Percentiles rank a stretch among this genome's conserved stretches.
These are phyloP conservation scores for Varecia variegata DNA, from an alignment of 2,797 vertebrate genomes.

Conservation along the genomic window DNA sequence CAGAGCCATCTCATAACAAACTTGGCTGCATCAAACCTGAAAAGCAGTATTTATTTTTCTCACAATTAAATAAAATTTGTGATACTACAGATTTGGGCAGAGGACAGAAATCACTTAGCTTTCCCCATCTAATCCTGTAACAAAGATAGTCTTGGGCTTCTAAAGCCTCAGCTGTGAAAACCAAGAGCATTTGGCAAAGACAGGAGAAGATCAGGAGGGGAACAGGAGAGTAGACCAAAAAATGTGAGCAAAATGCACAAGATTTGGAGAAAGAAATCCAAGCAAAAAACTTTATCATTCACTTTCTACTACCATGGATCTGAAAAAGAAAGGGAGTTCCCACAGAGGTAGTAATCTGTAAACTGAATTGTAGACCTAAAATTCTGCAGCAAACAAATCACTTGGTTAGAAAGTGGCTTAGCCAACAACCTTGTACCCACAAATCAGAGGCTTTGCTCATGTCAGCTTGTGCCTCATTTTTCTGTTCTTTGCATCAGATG, in stretches of 20 bases:
- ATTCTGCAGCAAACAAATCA: background rate
- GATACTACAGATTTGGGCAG: background rate
- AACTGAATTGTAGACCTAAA: background rate
- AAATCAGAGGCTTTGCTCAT: background rate
- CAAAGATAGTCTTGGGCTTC: background rate
- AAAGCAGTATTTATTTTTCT: slow-evolving; percentile 51
- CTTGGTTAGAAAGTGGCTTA: background rate
- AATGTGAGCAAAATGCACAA: background rate
- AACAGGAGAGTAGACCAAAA: background rate
- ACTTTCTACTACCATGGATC: background rate
- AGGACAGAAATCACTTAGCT: background rate
- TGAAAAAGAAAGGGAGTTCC: background rate
- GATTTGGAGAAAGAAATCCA: background rate
- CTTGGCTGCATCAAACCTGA: slow-evolving; percentile 93
- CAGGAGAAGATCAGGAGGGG: background rate
- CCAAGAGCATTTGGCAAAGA: background rate
- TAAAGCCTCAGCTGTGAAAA: background rate
- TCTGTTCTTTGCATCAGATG: background rate
- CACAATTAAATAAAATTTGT: background rate
- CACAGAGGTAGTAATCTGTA: background rate
- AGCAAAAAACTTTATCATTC: background rate
- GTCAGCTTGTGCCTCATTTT: background rate
- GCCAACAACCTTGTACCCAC: background rate
- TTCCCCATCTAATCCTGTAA: background rate
- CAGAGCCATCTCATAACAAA: slow-evolving; percentile 94